These are phyloP conservation scores for Agrenia bidenticulata DNA, from an alignment of 2,888 invertebrate species.

Conservation along the genomic window DNA sequence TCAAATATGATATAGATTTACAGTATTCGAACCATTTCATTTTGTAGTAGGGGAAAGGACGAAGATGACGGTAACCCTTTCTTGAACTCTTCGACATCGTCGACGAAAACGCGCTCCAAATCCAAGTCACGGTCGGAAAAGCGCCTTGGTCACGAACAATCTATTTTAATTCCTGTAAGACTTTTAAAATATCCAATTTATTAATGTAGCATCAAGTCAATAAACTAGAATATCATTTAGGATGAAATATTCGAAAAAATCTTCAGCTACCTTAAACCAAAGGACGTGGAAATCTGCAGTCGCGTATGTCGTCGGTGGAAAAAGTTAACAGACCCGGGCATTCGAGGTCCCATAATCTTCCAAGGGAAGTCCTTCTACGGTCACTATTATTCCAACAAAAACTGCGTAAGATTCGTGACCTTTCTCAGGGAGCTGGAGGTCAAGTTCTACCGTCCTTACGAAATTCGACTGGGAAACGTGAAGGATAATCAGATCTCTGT, in stretches of 20 bases:
- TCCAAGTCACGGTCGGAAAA: neutral
- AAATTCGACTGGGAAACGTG: constrained; percentile 22
- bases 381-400: neutral
- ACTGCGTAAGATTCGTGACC: constrained; percentile 16
- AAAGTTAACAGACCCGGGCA: constrained; percentile 24
- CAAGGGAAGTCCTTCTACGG: constrained; percentile 18
- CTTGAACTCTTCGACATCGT: too few relatives aligned
- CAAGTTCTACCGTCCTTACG: constrained; percentile 29
- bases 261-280: constrained; percentile 27
- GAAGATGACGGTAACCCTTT: too few relatives aligned
- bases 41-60: too few relatives aligned
- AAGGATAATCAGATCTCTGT: constrained; percentile 16
- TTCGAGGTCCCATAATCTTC: constrained; percentile 24
- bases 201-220: neutral
- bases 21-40: too few relatives aligned
- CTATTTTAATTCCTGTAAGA: constrained; percentile 5
- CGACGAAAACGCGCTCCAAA: neutral
- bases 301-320: constrained; percentile 38
- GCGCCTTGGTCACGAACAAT: neutral
- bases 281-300: constrained; percentile 29
- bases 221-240: constrained; percentile 2
- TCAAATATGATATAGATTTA: too few relatives aligned
- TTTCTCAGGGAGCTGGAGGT: constrained; percentile 11
- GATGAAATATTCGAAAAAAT: constrained; percentile 24
- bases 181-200: too few relatives aligned